These are phyloP conservation scores for Pseudococcus viburni DNA, from an alignment of 2,888 invertebrate genomes.

Conservation along the genomic window DNA sequence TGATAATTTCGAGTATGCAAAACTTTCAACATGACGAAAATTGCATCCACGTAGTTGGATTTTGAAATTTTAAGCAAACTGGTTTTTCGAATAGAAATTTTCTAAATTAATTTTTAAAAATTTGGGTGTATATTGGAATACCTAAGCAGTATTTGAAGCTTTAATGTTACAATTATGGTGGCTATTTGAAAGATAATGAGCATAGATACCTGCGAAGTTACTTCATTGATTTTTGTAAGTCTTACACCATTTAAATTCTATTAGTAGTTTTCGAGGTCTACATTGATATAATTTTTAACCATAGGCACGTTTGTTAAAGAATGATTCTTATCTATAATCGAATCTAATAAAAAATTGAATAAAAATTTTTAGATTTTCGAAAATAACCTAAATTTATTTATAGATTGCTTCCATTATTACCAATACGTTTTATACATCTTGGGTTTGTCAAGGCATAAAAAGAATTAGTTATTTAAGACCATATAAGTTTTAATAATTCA, in stretches of 20 bases:
- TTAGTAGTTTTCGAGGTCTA: background rate
- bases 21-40: background rate
- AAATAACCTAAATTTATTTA: no score
- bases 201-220: background rate
- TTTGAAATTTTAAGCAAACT: background rate
- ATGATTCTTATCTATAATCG: background rate
- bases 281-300: background rate
- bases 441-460: no score
- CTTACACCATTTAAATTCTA: background rate
- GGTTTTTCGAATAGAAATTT: no score
- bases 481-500: no score
- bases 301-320: background rate
- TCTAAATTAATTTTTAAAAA: no score
- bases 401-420: no score
- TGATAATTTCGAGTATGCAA: background rate
- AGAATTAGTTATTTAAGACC: no score
- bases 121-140: no score
- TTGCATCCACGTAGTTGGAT: background rate
- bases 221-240: slow-evolving; percentile 15
- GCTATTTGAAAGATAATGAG: slow-evolving; percentile 3
- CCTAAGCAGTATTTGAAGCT: no score
- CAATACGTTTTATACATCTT: no score
- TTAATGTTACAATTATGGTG: background rate
- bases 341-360: background rate
- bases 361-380: no score